A percentile compares a stretch with the other conserved stretches of the same genome.
Conservation (phyloP, 2,113 vertebrate species). For the Aldabrachelys gigantea region DNA sequence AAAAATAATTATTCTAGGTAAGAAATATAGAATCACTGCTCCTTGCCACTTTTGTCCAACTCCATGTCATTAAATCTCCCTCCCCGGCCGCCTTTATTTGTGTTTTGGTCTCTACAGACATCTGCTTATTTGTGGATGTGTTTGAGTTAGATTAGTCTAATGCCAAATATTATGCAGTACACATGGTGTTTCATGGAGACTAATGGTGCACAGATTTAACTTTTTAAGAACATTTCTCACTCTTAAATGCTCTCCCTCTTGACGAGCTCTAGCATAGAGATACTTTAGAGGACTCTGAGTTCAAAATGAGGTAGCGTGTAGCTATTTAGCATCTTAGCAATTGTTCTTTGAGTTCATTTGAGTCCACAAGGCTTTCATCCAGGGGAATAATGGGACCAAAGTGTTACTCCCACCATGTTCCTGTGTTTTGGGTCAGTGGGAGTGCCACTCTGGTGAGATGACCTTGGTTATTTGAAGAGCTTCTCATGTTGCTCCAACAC, state of each 20-base stretch:
- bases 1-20: constrained; percentile 53
- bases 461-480: not conserved
- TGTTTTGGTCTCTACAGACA: not conserved
- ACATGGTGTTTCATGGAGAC: not conserved
- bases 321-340: not conserved
- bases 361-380: not conserved
- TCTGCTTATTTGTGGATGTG: not conserved
- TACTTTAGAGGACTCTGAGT: not conserved
- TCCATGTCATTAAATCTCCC: not conserved
- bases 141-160: not conserved
- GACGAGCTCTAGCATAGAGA: too few species aligned
- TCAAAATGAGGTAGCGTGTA: not conserved
- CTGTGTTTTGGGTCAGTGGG: not conserved
- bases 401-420: not conserved
- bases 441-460: too few species aligned
- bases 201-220: not conserved
- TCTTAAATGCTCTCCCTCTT: accelerated
- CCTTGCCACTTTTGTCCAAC: accelerated
- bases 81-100: not conserved
- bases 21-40: not conserved
- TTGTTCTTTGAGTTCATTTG: not conserved
- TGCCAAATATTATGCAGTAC: accelerated
- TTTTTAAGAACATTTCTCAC: not conserved
- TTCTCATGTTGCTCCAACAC: not conserved
- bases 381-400: not conserved